Evolutionary conservation across 2,797 vertebrate species (phyloP), one percentile per base, ranked within the genome.

Genomic region (Anguilla obscura): DNA sequence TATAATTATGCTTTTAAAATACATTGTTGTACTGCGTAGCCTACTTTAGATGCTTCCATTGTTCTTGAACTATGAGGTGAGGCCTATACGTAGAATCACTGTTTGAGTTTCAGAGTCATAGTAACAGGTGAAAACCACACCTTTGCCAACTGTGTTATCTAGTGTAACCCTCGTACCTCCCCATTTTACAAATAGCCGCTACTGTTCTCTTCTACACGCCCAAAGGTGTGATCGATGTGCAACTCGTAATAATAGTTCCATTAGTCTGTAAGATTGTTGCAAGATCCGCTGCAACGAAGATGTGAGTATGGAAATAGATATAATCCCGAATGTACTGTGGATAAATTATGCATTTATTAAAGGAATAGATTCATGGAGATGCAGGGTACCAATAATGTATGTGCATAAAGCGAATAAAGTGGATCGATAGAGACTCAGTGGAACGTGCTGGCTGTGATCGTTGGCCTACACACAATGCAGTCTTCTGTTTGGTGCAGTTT

Each of bases 71-170:
- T 40, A 40, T 7, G 33, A 21, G 18, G 30, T 76, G 71, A 36
- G 71, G 71, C 30, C 30, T 18, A 76, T 16, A 36, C 30, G 79
- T 40, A 50, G 40, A 50, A 82, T 50, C 40, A 82, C 7, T 48
- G 45, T n/a, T 82, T n/a, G 45, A n/a, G 45, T 18, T 18, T 50
- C 79, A 2, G 16, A 36, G 74, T n/a, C 45, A 82, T 82, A 50
- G 79, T 21, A 82, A 82, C 79, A 21, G 40, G 5, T 48, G 21
- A 48, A 82, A 21, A 82, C 79, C 79, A 82, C 79, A 82, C 79
- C 36, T 45, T n/a, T n/a, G 18, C 40, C 45, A 21, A 30, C 30
- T 6, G 33, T 79, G 74, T 18, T 71, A 21, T 79, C 1, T 6
- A 4, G 33, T 36, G 30, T 36, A 21, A 79, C n/a, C 76, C 79